Conservation (phyloP, 2,113 vertebrate genomes). For the Oreochromis aureus region DNA sequence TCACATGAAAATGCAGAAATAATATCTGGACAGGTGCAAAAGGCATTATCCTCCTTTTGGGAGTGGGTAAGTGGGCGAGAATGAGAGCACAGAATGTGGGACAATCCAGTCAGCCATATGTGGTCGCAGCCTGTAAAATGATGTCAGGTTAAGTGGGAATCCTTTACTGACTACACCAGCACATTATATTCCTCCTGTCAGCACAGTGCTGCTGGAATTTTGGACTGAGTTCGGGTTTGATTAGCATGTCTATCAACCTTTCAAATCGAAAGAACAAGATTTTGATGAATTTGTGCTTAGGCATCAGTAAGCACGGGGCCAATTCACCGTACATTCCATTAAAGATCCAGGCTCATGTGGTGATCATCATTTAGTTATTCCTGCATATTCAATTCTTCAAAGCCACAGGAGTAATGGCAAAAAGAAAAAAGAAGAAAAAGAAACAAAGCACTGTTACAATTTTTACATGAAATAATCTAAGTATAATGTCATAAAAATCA, state of each 20-base stretch:
- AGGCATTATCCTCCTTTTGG: constrained; percentile 25
- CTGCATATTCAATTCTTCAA: neutral
- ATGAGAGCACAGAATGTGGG: constrained; percentile 31
- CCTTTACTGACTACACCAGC: neutral
- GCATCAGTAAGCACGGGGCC: too few species aligned
- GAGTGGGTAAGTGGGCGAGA: neutral
- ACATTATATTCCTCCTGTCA: neutral
- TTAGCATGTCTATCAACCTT: neutral
- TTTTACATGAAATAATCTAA: neutral
- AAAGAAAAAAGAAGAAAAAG: neutral
- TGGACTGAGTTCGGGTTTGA: neutral
- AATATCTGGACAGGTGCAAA: constrained; percentile 34
- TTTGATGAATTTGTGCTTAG: neutral
- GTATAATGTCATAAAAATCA: neutral
- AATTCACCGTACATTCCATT: neutral
- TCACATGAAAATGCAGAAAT: constrained; percentile 2
- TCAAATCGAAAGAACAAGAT: neutral
- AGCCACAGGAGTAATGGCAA: neutral
- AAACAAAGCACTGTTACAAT: accelerated
- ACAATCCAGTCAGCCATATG: constrained; percentile 1
- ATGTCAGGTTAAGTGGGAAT: constrained; percentile 4
- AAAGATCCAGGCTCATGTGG: neutral
- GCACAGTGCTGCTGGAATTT: neutral
- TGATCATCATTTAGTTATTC: neutral
- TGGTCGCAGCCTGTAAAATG: neutral